A percentile compares a stretch with the other conserved stretches of the same genome.
phyloP scores from a whole-genome alignment of 2,113 vertebrate genomes.

The Centrocercus urophasianus region DNA sequence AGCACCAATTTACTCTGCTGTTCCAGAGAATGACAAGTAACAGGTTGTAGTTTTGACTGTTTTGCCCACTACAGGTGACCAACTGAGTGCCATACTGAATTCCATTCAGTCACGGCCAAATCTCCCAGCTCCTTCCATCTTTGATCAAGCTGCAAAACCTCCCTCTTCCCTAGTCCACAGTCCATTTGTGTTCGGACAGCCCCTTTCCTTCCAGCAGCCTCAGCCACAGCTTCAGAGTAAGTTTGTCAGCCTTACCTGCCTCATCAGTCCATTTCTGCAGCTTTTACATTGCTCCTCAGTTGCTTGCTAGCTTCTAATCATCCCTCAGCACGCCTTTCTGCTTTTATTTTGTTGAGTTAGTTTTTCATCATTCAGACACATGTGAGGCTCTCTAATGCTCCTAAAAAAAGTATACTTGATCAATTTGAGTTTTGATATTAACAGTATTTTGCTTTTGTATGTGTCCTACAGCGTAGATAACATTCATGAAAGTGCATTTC shows the following conservation, averaged over 20 bases:
- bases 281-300: conserved; percentile 75
- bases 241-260: conserved; percentile 91
- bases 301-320: conserved; percentile 68
- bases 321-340: conserved; percentile 57
- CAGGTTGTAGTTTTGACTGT: conserved; percentile 97
- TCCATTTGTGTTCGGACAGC: conserved; percentile 99
- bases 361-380: conserved; percentile 71
- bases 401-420: conserved; percentile 49
- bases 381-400: conserved; percentile 26
- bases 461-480: not conserved
- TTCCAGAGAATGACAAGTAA: conserved; percentile 81
- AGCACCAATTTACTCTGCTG: conserved; percentile 70
- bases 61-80: conserved; percentile 99
- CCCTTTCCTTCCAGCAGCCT: conserved; percentile 98
- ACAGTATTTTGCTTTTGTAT: not conserved
- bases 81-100: conserved; percentile 99
- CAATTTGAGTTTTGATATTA: not conserved
- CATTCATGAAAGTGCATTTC: not conserved
- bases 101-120: conserved; percentile 99
- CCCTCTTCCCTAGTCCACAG: conserved; percentile 98
- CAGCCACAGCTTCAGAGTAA: conserved; percentile 99
- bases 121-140: conserved; percentile 98
- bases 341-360: conserved; percentile 47
- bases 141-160: conserved; percentile 99
- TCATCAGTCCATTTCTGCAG: conserved; percentile 81